Evolutionary conservation across 1,140 invertebrate species (phyloP), one percentile per base, ranked within the genome.

Genomic region (Anoplolepis gracilipes): DNA sequence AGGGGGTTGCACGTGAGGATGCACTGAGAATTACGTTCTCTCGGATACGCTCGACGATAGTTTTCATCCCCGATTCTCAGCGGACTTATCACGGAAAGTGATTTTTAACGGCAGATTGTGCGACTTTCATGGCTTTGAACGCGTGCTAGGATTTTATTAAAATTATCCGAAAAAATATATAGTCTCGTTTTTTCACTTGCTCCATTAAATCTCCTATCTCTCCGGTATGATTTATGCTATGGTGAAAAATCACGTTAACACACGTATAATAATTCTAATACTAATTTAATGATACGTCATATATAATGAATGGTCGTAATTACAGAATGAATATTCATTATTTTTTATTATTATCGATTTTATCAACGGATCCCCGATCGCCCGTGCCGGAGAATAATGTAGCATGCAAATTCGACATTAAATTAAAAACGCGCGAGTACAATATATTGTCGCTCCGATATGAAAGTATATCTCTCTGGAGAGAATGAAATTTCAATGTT

Each of bases 281-380:
- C 70, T 82, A 25, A 82, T 82, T 73, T 82, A 72, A 82, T 25
- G 39, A 33, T 33, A 81, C 65, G 33, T 46, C 49, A 33, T 46
- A 13, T 59, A 61, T 73, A 82, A 59, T 59, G 53, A 82, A 59
- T 22, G 19, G 8, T 13, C 78, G 65, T 69, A 59, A 36, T 72
- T 81, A 33, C 22, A 28, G 25, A 28, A 73, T 82, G 67, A 82
- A 82, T 82, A 82, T 82, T 77, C 42, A 84, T 77, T 84, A 53
- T 77, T 64, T 84, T 84, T 77, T n/a, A 62, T 77, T 84, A 75
- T 6, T 22, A 84, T 77, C 59, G 28, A 77, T 84, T 64, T 36
- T 16, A 64, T 77, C 61, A 77, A 84, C 28, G 28, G 55, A 16
- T 39, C n/a, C 42, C 28, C 30, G n/a, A 33, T 81, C 6, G 53